These are phyloP conservation scores for Diplosoma virens DNA, from an alignment of 23 tunicate species.

Conservation along the genomic window DNA sequence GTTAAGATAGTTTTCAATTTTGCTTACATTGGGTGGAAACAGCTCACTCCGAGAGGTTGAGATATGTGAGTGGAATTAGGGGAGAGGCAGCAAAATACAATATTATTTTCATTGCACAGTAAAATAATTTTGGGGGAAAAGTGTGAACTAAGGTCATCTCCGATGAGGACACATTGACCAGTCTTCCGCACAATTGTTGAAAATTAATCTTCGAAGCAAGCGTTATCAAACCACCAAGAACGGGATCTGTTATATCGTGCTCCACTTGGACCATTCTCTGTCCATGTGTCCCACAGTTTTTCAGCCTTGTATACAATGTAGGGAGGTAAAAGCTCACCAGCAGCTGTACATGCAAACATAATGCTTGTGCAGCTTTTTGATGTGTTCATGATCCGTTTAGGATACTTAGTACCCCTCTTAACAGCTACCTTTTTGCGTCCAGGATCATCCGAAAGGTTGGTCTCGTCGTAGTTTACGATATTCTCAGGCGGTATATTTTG, in stretches of 20 bases:
- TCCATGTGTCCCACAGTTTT: constrained; percentile 31
- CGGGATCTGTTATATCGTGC: constrained; percentile 18
- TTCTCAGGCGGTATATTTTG: constrained; percentile 5
- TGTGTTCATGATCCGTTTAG: constrained; percentile 20
- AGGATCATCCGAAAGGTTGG: constrained; percentile 38
- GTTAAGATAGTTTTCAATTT: constrained; percentile 1
- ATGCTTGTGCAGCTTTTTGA: constrained; percentile 3
- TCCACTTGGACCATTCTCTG: constrained; percentile 23
- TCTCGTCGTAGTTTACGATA: constrained; percentile 31
- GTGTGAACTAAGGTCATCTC: constrained; percentile 17
- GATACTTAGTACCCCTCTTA: constrained; percentile 21
- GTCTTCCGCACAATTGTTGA: background rate
- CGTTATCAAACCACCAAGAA: constrained; percentile 22
- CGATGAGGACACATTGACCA: constrained; percentile 12
- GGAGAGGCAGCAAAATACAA: constrained; percentile 12
- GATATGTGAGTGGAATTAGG: constrained; percentile 17
- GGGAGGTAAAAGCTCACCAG: constrained; percentile 12
- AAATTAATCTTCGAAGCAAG: constrained; percentile 39
- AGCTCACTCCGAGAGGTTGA: constrained; percentile 17
- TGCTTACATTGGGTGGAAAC: constrained; percentile 16
- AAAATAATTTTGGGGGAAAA: constrained; percentile 6
- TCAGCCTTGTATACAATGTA: constrained; percentile 25
- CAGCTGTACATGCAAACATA: constrained; percentile 44
- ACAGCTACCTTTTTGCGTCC: constrained; percentile 21
- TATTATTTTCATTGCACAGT: constrained; percentile 3